Evolutionary conservation across 2,113 vertebrate genomes (phyloP).

Genomic region (Hydropotes inermis): DNA sequence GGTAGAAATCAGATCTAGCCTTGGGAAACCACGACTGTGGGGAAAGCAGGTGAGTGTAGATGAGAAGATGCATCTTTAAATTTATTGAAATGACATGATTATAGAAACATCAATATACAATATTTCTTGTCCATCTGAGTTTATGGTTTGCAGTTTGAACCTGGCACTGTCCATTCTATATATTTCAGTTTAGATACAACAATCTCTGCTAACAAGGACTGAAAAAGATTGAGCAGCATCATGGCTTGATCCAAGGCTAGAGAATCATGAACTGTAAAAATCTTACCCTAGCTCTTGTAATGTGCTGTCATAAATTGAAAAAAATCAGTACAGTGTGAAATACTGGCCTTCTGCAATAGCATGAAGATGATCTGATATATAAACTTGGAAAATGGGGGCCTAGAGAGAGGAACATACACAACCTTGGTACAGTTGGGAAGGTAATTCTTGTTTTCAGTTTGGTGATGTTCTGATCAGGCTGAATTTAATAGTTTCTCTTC

Average conservation of each 20-base stretch:
- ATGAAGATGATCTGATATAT: background rate
- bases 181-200: background rate
- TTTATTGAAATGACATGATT: background rate
- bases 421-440: background rate
- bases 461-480: background rate
- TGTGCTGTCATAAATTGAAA: conserved; percentile 29
- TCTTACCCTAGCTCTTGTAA: background rate
- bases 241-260: conserved; percentile 5
- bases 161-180: background rate
- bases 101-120: background rate
- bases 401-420: background rate
- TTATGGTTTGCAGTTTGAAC: background rate
- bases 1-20: background rate
- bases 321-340: background rate
- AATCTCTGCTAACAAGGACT: conserved; percentile 22
- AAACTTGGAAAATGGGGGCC: background rate
- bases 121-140: background rate
- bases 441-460: background rate
- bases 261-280: conserved; percentile 37
- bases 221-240: background rate
- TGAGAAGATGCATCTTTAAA: background rate
- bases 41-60: background rate
- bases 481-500: background rate
- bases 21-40: background rate
- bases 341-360: background rate